Evolutionary conservation across 1,140 invertebrate species (phyloP).

Genomic region (Oryzaephilus surinamensis): DNA sequence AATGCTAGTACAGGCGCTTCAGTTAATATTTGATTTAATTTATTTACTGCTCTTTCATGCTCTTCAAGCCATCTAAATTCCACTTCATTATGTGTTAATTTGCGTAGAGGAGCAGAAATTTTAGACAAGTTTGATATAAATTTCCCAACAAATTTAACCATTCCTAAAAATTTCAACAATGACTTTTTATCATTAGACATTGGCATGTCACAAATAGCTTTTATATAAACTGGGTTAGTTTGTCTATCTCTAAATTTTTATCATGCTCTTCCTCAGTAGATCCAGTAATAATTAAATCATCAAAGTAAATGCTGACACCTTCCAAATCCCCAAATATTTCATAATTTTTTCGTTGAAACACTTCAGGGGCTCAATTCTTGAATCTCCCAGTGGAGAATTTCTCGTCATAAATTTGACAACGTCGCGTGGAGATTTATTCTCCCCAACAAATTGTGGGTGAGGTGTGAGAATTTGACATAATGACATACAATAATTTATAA

Average conservation of each 20-base stretch:
- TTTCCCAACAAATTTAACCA: conserved; percentile 23
- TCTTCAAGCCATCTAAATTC: conserved; percentile 11
- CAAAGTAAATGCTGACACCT: conserved; percentile 25
- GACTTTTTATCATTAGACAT: conserved; percentile 21
- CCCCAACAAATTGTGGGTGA: too few species aligned
- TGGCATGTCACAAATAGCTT: conserved; percentile 16
- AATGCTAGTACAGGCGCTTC: conserved; percentile 21
- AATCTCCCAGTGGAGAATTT: too few species aligned
- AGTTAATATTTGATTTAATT: conserved; percentile 20
- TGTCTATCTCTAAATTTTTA: conserved; percentile 25
- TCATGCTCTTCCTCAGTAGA: conserved; percentile 23
- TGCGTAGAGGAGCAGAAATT: conserved; percentile 13
- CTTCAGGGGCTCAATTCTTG: too few species aligned
- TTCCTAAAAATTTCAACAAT: conserved; percentile 24
- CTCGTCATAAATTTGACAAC: too few species aligned
- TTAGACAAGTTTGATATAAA: conserved; percentile 25
- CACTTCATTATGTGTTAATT: conserved; percentile 10
- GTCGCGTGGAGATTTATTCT: too few species aligned
- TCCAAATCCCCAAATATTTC: conserved; percentile 23
- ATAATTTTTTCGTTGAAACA: conserved; percentile 21
- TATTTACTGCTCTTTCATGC: conserved; percentile 19
- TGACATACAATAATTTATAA: too few species aligned
- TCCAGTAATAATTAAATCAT: conserved; percentile 26
- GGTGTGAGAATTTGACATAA: too few species aligned
- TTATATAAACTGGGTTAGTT: conserved; percentile 17